Base-by-base conservation (phyloP, 2,797 vertebrate genomes). In the Hydrocynus forskahlii region DNA sequence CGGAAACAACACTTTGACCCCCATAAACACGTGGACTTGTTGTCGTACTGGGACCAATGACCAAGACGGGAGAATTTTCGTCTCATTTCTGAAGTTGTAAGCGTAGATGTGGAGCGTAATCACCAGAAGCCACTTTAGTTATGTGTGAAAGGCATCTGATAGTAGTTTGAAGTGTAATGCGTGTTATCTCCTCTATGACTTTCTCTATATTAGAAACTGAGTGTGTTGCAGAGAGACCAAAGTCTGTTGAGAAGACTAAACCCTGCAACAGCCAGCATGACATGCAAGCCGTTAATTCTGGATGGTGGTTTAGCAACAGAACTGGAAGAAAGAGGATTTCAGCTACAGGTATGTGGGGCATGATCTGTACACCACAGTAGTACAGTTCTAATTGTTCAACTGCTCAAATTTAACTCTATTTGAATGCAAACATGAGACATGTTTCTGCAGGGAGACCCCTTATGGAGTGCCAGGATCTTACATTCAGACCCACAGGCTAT, bases 231-330 rank as follows among this genome's bases (percentile, higher is more conserved):
- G 2, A 21, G n/a, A 48, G 17, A 1, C 43, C 13, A 69, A 10
- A 45, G 9, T 23, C 21, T 10, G 40, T 68, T 68, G 10, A n/a
- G 5, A 68, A 19, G 69, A 12, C 4, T 35, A 5, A 1, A 52
- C 7, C 2, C 13, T 21, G 29, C 13, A 38, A 6, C 35, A 19
- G 62, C 43, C 74, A 55, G 2, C 19, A 79, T 92, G 84, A 48
- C 35, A 2, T 70, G 84, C 5, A 80, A 25, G 54, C 90, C 88
- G 0, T n/a, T 94, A 0, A 89, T 96, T 81, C 62, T 96, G 82
- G 95, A 96, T 63, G 95, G 95, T 1, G 95, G 94, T 57, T 83
- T 96, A 4, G 91, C 94, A 52, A 95, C 95, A 69, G 93, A 96
- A 25, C 88, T 96, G 23, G 95, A 95, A 74, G 91, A 91, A 5